Percentiles rank a stretch among this genome's conserved stretches.
Evolutionary conservation across 2,797 vertebrate genomes (phyloP).

Genomic region (Gobio occitaniae): DNA sequence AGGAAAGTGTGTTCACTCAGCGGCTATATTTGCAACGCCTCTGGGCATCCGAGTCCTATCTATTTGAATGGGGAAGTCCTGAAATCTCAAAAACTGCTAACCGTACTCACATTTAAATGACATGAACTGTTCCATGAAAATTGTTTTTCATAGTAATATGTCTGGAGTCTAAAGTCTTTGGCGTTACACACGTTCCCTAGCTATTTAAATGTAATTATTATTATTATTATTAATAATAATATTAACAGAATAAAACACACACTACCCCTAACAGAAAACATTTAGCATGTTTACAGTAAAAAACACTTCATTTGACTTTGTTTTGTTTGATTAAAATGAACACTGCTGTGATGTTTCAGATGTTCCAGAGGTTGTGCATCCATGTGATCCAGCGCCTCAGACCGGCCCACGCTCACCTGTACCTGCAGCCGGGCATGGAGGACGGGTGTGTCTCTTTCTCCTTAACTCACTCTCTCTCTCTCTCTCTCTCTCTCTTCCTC

Average conservation of each 20-base stretch:
- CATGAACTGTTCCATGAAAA: background rate
- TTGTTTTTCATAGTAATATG: background rate
- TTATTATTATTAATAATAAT: background rate
- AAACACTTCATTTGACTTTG: background rate
- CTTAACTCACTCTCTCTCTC: background rate
- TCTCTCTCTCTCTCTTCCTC: background rate
- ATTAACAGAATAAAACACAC: background rate
- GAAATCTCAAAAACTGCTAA: background rate
- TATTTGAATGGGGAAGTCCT: background rate
- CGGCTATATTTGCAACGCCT: background rate
- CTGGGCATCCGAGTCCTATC: background rate
- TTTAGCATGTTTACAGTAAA: background rate
- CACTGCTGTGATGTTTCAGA: constrained; percentile 74
- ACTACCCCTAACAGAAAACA: background rate
- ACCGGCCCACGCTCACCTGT: constrained; percentile 96
- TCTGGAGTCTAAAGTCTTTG: background rate
- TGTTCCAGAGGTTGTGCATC: constrained; percentile 98
- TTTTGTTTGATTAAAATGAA: background rate
- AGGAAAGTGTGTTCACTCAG: background rate
- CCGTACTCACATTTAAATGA: too few relatives aligned
- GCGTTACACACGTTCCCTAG: background rate
- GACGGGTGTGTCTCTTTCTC: constrained; percentile 83
- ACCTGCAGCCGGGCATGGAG: constrained; percentile 97
- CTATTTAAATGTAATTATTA: background rate
- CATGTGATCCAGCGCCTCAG: constrained; percentile 96